Percentiles rank a stretch among this genome's conserved stretches.
Conservation (phyloP, 2,888 invertebrate genomes). For the Pediacus dermestoides region DNA sequence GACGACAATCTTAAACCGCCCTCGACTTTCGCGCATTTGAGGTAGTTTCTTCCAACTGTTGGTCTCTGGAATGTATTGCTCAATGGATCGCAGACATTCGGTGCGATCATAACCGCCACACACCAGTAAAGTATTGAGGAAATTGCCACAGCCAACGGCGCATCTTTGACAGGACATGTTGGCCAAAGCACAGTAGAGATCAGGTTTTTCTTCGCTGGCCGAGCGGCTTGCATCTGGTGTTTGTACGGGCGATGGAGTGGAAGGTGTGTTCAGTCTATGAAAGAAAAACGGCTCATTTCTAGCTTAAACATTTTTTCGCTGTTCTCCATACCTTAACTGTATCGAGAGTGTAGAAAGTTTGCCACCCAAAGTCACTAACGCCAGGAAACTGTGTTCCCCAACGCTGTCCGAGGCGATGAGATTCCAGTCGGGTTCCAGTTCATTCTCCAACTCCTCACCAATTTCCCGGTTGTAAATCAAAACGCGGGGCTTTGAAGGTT, state of each 20-base stretch:
- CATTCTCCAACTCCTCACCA: conserved; percentile 51
- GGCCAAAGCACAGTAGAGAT: conserved; percentile 57
- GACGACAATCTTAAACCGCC: conserved; percentile 73
- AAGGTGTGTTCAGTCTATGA: conserved; percentile 45
- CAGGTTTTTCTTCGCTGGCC: conserved; percentile 53
- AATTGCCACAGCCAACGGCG: conserved; percentile 70
- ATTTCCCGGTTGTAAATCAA: conserved; percentile 59
- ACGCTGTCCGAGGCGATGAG: conserved; percentile 58
- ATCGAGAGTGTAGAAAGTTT: conserved; percentile 61
- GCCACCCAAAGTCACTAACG: conserved; percentile 62
- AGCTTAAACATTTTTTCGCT: no score
- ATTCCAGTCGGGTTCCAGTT: conserved; percentile 60
- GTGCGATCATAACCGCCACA: conserved; percentile 84
- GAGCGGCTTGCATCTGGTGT: conserved; percentile 46
- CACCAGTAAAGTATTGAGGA: conserved; percentile 68
- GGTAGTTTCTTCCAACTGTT: conserved; percentile 69
- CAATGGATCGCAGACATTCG: conserved; percentile 73
- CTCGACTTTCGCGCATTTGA: conserved; percentile 71
- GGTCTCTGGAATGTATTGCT: conserved; percentile 66
- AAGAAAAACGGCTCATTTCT: no score
- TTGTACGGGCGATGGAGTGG: conserved; percentile 48
- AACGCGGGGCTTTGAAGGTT: conserved; percentile 61
- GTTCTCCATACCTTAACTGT: conserved; percentile 49
- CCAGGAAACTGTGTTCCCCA: conserved; percentile 60
- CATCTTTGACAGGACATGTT: conserved; percentile 68